phyloP scores from a whole-genome alignment of 2,888 invertebrate species.

The Acanthosepion lycidas region DNA sequence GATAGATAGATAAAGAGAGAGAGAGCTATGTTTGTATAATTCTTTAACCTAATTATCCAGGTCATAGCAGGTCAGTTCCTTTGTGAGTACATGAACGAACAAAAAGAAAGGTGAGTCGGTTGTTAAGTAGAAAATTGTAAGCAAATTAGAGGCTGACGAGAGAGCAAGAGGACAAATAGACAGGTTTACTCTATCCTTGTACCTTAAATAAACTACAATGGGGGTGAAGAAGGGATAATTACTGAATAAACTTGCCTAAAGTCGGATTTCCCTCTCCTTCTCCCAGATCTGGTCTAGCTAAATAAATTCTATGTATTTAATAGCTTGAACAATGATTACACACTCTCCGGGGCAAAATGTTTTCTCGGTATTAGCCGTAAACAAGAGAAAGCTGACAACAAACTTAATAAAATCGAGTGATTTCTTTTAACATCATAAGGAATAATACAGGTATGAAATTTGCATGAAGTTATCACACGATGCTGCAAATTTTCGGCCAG shows the following conservation, averaged over 20 bases:
- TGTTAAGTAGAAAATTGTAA: neutral
- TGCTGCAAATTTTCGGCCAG: no score
- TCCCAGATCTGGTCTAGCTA: neutral
- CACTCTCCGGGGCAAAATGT: neutral
- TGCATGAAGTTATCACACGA: no score
- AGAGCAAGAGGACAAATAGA: neutral
- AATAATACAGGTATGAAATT: no score
- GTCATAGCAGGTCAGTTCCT: neutral
- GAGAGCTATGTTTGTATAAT: no score
- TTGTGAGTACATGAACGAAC: neutral
- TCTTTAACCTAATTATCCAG: no score
- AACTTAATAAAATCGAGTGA: no score
- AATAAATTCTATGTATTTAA: neutral
- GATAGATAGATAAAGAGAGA: no score
- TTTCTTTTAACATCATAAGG: no score
- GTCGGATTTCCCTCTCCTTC: neutral
- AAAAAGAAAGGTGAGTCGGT: neutral
- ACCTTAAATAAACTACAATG: neutral
- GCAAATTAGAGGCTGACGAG: neutral
- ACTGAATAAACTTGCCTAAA: neutral
- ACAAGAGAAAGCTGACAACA: no score
- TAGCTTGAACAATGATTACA: neutral
- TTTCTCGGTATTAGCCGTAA: neutral
- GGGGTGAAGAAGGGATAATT: neutral
- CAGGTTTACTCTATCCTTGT: neutral